Percentiles rank a stretch among this genome's conserved stretches.
Evolutionary conservation across 2,888 invertebrate genomes (phyloP).

Genomic region (Sinelater perroti): DNA sequence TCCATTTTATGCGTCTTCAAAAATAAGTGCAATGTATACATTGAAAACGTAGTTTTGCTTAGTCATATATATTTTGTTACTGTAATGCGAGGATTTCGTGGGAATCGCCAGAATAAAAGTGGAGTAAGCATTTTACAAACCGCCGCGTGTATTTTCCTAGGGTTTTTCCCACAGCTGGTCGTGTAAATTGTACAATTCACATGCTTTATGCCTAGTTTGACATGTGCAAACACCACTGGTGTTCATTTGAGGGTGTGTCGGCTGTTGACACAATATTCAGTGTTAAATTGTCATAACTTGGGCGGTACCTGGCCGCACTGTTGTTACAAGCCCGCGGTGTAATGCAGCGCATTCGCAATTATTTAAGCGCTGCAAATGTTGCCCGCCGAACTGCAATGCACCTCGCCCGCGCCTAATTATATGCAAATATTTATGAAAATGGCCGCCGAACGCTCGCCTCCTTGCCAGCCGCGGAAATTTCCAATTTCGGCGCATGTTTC

Average conservation of each 20-base stretch:
- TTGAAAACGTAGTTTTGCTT: background rate
- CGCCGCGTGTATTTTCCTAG: background rate
- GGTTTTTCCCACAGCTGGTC: conserved; percentile 7
- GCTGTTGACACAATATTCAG: conserved; percentile 33
- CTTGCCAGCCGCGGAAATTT: too few relatives aligned
- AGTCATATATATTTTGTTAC: too few relatives aligned
- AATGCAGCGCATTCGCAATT: conserved; percentile 22
- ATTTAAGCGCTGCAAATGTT: conserved; percentile 20
- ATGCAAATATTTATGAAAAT: conserved; percentile 19
- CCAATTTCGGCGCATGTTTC: conserved; percentile 8
- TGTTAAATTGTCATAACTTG: conserved; percentile 37
- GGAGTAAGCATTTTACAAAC: too few relatives aligned
- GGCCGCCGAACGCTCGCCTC: too few relatives aligned
- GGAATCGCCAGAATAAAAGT: too few relatives aligned
- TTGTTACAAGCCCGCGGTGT: conserved; percentile 24
- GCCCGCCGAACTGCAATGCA: conserved; percentile 2
- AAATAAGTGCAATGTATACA: background rate
- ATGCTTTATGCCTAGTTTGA: conserved; percentile 30
- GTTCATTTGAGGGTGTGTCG: conserved; percentile 34
- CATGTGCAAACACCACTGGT: conserved; percentile 34
- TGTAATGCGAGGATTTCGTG: too few relatives aligned
- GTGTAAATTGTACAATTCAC: conserved; percentile 19
- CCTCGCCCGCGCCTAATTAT: conserved; percentile 12
- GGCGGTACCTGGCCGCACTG: conserved; percentile 21
- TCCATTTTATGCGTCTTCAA: background rate